Base-by-base conservation (phyloP, 2,888 invertebrate species). In the Eristalinus sepulchralis region DNA sequence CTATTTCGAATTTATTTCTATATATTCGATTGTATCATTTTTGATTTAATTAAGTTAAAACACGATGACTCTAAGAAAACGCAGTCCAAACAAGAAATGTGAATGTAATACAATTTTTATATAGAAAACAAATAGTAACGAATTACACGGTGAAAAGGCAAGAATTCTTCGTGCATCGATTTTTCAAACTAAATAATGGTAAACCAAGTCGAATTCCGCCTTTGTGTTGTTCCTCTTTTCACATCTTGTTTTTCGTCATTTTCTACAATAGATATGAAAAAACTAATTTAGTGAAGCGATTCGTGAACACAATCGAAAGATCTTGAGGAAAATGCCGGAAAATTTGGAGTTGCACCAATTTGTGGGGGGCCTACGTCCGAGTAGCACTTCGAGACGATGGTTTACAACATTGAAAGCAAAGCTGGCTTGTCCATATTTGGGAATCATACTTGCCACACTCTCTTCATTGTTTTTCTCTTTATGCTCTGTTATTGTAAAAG, bases 401-500 rank as follows among this genome's bases (percentile, higher is more conserved):
- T 77, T 92, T 63, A 88, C 90, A 20, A 90, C 90, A 0, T 60
- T 91, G 6, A 91, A 90, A 78, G 88, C 87, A 24, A 90, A 90
- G 93, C 93, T 90, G 92, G 94, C 91, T 88, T 96, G 95, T 90
- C 97, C 97, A 0, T 97, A 97, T 90, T 93, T 97, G 87, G 98
- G 98, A 36, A 94, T 98, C 87, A 93, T 97, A 88, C 93, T 97
- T 73, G 97, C 97, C 17, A 97, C 97, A 0, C 92, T 97, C 64
- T 98, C 98, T 11, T 97, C 97, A 17, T 93, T 98, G 66, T 98
- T 98, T 92, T 98, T 98, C 92, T 98, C 97, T 1, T 93, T 98
- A 77, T 97, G 97, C 92, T 97, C 98, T 63, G 97, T 97, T 39
- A 97, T 98, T 88, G 98, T 98, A 1, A 98, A 98, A 92, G 96